A percentile compares a stretch with the other conserved stretches of the same genome.
phyloP scores from a whole-genome alignment of 1,140 invertebrate genomes.

The Phthorimaea operculella region DNA sequence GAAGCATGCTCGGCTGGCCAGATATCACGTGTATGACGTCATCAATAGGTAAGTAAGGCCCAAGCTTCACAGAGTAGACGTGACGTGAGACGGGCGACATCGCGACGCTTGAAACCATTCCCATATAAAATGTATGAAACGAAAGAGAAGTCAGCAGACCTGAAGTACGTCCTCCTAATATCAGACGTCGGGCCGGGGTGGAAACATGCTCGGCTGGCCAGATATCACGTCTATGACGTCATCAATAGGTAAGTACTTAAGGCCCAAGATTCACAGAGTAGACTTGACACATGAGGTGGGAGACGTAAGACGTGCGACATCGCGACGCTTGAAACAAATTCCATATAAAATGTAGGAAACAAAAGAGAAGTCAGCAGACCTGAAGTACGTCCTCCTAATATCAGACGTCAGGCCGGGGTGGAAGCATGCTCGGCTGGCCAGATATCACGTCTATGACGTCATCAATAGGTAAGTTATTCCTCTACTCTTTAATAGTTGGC shows the following conservation, averaged over 20 bases:
- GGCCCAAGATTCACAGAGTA: too few species aligned
- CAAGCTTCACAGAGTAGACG: too few species aligned
- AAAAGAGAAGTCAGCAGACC: constrained; percentile 80
- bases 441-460: constrained; percentile 81
- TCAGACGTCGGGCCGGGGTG: constrained; percentile 72
- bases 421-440: constrained; percentile 72
- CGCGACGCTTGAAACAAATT: too few species aligned
- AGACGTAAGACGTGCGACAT: too few species aligned
- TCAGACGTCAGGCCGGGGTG: constrained; percentile 72
- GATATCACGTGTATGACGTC: constrained; percentile 81
- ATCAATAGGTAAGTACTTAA: constrained; percentile 73
- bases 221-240: constrained; percentile 81
- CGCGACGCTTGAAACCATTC: too few species aligned
- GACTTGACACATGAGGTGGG: too few species aligned
- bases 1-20: constrained; percentile 72
- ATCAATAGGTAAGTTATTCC: constrained; percentile 75
- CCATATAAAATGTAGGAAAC: too few species aligned
- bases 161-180: constrained; percentile 78
- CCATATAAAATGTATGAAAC: too few species aligned
- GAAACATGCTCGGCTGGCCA: constrained; percentile 72
- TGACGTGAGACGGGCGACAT: too few species aligned
- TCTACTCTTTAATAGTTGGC: too few species aligned
- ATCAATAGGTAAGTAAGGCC: constrained; percentile 70
- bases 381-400: constrained; percentile 78
- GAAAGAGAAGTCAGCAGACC: constrained; percentile 80